Percentiles rank a stretch among this genome's conserved stretches.
These are phyloP conservation scores for Piprites chloris DNA, from an alignment of 2,113 vertebrate genomes.

Conservation along the genomic window DNA sequence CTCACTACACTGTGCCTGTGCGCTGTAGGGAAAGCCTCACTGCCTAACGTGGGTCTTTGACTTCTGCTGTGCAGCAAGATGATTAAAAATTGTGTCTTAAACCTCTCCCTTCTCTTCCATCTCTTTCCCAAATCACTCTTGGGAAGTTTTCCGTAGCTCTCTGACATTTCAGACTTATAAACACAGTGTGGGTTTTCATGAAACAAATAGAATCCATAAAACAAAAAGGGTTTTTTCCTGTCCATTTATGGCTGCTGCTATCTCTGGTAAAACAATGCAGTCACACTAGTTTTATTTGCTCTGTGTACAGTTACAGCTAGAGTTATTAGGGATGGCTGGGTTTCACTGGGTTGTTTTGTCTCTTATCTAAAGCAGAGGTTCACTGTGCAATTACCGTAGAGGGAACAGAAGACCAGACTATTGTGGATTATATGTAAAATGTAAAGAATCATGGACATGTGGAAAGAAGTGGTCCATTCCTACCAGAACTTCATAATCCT, in stretches of 20 bases:
- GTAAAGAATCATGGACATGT: not conserved
- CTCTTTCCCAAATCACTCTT: not conserved
- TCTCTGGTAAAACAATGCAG: not conserved
- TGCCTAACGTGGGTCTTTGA: not conserved
- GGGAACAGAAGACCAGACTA: not conserved
- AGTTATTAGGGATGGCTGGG: not conserved
- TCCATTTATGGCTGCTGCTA: not conserved
- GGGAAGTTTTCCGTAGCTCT: not conserved
- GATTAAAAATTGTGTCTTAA: not conserved
- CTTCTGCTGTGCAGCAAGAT: not conserved
- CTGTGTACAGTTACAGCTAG: fast-evolving
- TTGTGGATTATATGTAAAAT: not conserved
- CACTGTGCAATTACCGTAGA: not conserved
- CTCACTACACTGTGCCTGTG: not conserved
- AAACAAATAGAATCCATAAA: not conserved
- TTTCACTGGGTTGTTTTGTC: not conserved
- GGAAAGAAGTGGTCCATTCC: not conserved
- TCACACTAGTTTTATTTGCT: not conserved
- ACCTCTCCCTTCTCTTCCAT: not conserved
- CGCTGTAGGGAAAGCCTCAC: not conserved
- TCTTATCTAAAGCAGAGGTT: not conserved
- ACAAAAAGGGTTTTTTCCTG: fast-evolving
- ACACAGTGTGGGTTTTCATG: fast-evolving
- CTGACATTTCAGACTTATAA: not conserved
- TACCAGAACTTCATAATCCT: not conserved